Conservation (phyloP, 2,888 invertebrate species). For the Acholoe squamosa region DNA sequence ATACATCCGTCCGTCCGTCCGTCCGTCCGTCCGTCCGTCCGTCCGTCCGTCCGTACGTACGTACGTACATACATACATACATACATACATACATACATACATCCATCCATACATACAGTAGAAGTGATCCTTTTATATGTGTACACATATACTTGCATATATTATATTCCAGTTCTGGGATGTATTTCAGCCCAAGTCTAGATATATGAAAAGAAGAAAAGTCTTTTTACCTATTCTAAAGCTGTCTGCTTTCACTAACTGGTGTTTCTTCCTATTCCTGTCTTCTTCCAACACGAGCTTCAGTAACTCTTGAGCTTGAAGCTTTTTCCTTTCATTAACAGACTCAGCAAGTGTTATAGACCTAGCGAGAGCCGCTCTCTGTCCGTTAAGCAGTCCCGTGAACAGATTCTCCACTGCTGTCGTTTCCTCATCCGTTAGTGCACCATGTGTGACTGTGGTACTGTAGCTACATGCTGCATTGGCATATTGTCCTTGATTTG, state of each 20-base stretch:
- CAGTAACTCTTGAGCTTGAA: slow-evolving; percentile 82
- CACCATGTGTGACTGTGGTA: neutral
- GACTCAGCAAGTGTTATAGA: slow-evolving; percentile 85
- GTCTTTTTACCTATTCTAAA: slow-evolving; percentile 82
- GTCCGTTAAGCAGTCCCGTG: slow-evolving; percentile 75
- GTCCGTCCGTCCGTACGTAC: too few species aligned
- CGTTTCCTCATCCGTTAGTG: slow-evolving; percentile 66
- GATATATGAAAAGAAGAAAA: too few species aligned
- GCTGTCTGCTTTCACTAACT: slow-evolving; percentile 68
- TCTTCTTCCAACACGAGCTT: slow-evolving; percentile 77
- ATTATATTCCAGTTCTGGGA: too few species aligned
- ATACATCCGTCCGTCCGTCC: too few species aligned
- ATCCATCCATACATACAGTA: too few species aligned
- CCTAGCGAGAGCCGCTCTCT: slow-evolving; percentile 83
- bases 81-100: too few species aligned
- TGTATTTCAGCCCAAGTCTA: too few species aligned
- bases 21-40: too few species aligned
- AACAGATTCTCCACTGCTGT: slow-evolving; percentile 72
- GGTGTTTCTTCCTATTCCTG: slow-evolving; percentile 70
- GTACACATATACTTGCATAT: too few species aligned
- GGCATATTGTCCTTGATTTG: too few species aligned
- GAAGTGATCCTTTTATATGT: too few species aligned
- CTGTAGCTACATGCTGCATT: neutral
- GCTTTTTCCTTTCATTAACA: slow-evolving; percentile 82
- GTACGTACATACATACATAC: too few species aligned